Evolutionary conservation across 2,113 vertebrate genomes (phyloP).

Genomic region (Orthochromis malagaraziensis): DNA sequence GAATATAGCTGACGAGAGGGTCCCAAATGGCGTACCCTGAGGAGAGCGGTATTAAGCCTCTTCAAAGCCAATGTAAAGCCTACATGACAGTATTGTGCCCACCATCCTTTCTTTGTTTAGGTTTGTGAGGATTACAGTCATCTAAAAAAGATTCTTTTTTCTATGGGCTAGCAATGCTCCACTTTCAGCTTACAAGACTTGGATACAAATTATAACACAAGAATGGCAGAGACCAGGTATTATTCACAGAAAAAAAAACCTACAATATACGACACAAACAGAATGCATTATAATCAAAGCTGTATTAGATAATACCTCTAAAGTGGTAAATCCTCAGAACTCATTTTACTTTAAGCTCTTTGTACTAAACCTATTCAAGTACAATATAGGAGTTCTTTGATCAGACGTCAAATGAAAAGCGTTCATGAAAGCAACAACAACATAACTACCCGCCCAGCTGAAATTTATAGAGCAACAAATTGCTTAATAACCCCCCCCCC

Average conservation of each 20-base stretch:
- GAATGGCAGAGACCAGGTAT: background rate
- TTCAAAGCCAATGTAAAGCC: constrained; percentile 27
- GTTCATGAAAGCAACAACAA: background rate
- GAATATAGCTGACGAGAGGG: background rate
- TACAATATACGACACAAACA: background rate
- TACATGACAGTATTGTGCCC: background rate
- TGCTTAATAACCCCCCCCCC: background rate
- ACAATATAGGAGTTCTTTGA: background rate
- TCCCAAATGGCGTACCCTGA: background rate
- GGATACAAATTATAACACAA: background rate
- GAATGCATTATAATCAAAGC: background rate
- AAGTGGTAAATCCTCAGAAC: background rate
- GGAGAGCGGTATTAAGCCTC: constrained; percentile 2
- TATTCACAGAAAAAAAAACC: background rate
- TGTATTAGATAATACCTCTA: background rate
- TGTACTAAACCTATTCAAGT: background rate
- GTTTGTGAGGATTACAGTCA: constrained; percentile 21
- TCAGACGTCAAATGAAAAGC: background rate
- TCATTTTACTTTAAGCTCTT: background rate
- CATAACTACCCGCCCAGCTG: background rate
- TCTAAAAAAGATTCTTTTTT: background rate
- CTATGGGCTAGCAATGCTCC: background rate
- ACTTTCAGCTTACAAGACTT: background rate
- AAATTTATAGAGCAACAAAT: background rate
- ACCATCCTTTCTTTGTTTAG: constrained; percentile 4